These are phyloP conservation scores for Caenorhabditis sp. DNA, from an alignment of 2,888 invertebrate species.

Conservation along the genomic window DNA sequence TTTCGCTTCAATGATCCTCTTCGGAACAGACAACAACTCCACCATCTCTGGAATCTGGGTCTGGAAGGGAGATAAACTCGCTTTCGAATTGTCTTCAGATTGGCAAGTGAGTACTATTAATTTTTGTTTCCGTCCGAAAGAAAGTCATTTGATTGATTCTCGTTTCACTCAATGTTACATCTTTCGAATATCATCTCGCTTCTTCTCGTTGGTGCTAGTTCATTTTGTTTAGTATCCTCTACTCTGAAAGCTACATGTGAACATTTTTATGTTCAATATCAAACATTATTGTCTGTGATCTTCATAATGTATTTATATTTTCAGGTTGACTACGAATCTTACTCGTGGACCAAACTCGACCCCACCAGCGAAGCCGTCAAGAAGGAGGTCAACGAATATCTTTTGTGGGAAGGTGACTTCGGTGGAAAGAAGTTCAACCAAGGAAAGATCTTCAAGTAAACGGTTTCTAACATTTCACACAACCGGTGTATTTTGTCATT, in stretches of 20 bases:
- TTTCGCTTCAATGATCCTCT: conserved; percentile 91
- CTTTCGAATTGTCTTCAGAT: conserved; percentile 78
- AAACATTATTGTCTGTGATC: too few species aligned
- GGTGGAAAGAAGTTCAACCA: conserved; percentile 92
- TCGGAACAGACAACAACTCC: conserved; percentile 89
- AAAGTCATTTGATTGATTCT: conserved; percentile 45
- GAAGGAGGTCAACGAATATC: conserved; percentile 69
- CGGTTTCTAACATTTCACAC: neutral
- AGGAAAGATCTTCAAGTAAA: conserved; percentile 96
- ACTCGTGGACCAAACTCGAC: conserved; percentile 92
- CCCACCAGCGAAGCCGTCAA: conserved; percentile 80
- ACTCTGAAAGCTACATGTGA: conserved; percentile 25
- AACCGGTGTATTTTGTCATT: conserved; percentile 32
- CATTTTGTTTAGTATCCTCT: conserved; percentile 36
- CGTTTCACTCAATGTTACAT: conserved; percentile 44
- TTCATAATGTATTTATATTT: too few species aligned
- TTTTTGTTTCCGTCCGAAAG: conserved; percentile 19
- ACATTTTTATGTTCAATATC: neutral
- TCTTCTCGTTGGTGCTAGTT: conserved; percentile 53
- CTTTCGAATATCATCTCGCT: conserved; percentile 45
- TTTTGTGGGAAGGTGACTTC: conserved; percentile 78
- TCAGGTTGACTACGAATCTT: conserved; percentile 90
- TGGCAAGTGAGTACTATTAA: conserved; percentile 61
- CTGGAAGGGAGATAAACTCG: conserved; percentile 94
- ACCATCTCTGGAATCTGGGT: conserved; percentile 96